Percentiles rank a stretch among this genome's conserved stretches.
Evolutionary conservation across 1,140 invertebrate genomes (phyloP).

Genomic region (Parasteatoda tepidariorum): DNA sequence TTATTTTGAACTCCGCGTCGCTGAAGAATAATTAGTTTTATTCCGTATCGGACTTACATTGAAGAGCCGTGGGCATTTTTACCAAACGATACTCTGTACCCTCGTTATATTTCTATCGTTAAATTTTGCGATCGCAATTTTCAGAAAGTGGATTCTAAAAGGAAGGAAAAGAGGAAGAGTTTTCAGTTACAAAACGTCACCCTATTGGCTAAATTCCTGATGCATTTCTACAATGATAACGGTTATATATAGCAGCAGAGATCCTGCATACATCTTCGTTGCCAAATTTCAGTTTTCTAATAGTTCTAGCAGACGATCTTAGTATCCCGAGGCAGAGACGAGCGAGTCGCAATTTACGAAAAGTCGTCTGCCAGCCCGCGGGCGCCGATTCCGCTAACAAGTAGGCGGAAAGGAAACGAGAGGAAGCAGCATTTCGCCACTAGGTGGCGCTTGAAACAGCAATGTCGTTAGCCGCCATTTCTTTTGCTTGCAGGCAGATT

Average conservation of each 20-base stretch:
- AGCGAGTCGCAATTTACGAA: slow-evolving; percentile 39
- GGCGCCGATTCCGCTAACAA: slow-evolving; percentile 40
- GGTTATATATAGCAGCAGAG: background rate
- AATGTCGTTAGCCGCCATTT: slow-evolving; percentile 33
- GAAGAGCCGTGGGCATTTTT: background rate
- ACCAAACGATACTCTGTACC: slow-evolving; percentile 26
- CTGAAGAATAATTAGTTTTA: slow-evolving; percentile 31
- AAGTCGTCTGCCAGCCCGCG: slow-evolving; percentile 47
- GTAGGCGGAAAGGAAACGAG: slow-evolving; percentile 1
- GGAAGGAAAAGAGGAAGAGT: slow-evolving; percentile 3
- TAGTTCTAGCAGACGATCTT: slow-evolving; percentile 27
- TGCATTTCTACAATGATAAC: background rate
- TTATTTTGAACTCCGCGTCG: slow-evolving; percentile 26
- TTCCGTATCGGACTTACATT: background rate
- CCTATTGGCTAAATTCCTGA: slow-evolving; percentile 46
- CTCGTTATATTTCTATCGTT: slow-evolving; percentile 43
- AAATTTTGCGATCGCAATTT: slow-evolving; percentile 15
- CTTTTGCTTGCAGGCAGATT: slow-evolving; percentile 40
- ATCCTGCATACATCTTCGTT: slow-evolving; percentile 36
- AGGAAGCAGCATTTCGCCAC: background rate
- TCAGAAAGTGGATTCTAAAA: slow-evolving; percentile 1
- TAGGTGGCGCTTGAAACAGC: slow-evolving; percentile 34
- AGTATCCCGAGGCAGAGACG: slow-evolving; percentile 28
- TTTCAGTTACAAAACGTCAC: background rate
- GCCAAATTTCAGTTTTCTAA: slow-evolving; percentile 38